Evolutionary conservation across 1,140 invertebrate species (phyloP).

Genomic region (Lanistes nyassanus): DNA sequence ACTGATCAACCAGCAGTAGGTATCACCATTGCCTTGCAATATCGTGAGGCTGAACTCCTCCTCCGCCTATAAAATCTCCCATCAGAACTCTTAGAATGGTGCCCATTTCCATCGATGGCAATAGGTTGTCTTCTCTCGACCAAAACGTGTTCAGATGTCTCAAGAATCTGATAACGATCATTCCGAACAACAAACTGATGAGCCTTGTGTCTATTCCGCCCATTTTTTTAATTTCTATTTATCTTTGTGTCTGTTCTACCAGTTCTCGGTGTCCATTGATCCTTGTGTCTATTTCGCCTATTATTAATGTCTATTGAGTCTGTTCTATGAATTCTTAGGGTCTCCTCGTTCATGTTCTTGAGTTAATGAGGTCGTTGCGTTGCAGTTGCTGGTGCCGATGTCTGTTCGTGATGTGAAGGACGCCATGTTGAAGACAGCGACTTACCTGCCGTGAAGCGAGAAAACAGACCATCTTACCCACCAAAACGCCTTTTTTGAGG

Average conservation of each 20-base stretch:
- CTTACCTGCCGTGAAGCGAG: too few relatives aligned
- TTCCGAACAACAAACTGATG: neutral
- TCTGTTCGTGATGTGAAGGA: too few relatives aligned
- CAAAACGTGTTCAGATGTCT: neutral
- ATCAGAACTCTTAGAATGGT: neutral
- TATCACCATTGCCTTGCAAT: neutral
- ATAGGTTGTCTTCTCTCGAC: neutral
- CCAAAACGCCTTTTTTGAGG: too few relatives aligned
- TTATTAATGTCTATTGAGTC: too few relatives aligned
- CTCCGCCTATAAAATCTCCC: neutral
- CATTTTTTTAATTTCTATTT: too few relatives aligned
- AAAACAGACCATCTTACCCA: too few relatives aligned
- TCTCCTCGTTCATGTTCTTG: too few relatives aligned
- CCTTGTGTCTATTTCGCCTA: too few relatives aligned
- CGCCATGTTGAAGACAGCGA: too few relatives aligned
- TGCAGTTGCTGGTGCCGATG: too few relatives aligned
- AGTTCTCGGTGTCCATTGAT: neutral
- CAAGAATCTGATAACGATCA: neutral
- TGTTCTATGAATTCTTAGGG: too few relatives aligned
- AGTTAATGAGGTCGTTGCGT: too few relatives aligned
- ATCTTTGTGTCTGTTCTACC: neutral
- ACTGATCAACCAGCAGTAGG: neutral
- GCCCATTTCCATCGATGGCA: neutral
- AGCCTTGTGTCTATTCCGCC: neutral
- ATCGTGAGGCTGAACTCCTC: neutral